Base-by-base conservation (phyloP, 2,797 vertebrate genomes). In the Diceros bicornis region DNA sequence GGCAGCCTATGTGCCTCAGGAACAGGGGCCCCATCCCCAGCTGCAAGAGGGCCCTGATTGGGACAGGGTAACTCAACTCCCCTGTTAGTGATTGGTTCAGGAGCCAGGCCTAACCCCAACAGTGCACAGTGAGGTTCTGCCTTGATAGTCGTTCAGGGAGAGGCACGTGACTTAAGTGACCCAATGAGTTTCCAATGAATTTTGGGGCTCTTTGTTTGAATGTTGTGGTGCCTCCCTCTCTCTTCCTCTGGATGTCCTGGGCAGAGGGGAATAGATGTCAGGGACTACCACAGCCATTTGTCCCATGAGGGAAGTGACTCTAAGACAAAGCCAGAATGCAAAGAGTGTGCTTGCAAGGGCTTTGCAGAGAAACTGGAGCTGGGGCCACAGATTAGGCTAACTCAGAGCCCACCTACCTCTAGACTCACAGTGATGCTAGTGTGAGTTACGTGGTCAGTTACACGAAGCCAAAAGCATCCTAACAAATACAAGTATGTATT, bases 51-150 rank as follows among this genome's bases (percentile, higher is more conserved):
- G 11, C 4, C 8, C 77, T 55, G 20, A 37, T 0, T 27, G 55
- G 6, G 44, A 1, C 32, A 27, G n/a, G 64, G 18, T 29, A 16
- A 61, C 27, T 20, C n/a, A 8, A 5, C 1, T 78, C 25, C 27
- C 23, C 37, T 50, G 4, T 7, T 17, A 2, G 12, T 66, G 83
- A 25, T 10, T 2, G n/a, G 13, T 29, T n/a, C 16, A 37, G n/a
- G 61, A 89, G n/a, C 25, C 0, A 2, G 37, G n/a, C 25, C 57
- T 16, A 14, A 32, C 4, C 50, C 78, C 68, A n/a, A 47, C 61
- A 12, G 13, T 1, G 1, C 4, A 14, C 0, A 0, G 52, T 1
- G 10, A 50, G 29, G 14, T 27, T 64, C 68, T 27, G 16, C 77
- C 25, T 62, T 7, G 37, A 32, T 4, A 4, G 21, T 18, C 18